Evolutionary conservation across 35 echinoderm and acorn worm species (phyloP), one percentile per base, ranked within the genome.

Genomic region (Nesometra sesokonis): DNA sequence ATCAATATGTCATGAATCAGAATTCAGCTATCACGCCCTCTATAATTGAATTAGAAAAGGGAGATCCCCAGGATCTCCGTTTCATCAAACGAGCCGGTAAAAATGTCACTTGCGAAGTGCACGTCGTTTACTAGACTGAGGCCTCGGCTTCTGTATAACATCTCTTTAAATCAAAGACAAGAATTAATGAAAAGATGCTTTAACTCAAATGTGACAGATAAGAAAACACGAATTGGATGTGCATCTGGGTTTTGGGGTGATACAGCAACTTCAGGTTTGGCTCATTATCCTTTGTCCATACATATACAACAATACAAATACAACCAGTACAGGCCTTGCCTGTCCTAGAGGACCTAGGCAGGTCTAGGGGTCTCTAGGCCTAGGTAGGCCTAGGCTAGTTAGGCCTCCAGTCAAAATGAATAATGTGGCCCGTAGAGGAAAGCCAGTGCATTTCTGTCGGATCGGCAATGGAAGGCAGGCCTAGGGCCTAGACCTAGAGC

Each of bases 201-300:
- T 67, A 86, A 21, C 32, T 30, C 36, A 0, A 17, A 57, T 21
- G 29, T 78, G 3, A 78, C 77, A 8, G 86, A 84, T 8, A 91
- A 82, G 37, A 91, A 81, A 11, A 52, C 88, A 3, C 87, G 93
- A 82, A 94, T 91, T 34, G 93, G 93, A 27, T 94, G 89, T 94
- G 93, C 93, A 13, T 94, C 93, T 17, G 93, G 93, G 0, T 94
- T 94, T 80, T 94, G 93, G 93, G 93, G 93, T 5, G 89, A 94
- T 77, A 91, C 93, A 39, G 85, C 89, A 29, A 67, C 77, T 23
- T 76, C 93, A 81, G 89, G 93, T 94, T 80, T 37, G 85, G 27
- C 0, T 17, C 13, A 21, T 31, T 77, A 76, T 31, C 0, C 38
- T 0, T 9, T 19, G 5, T 17, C 30, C 30, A 5, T 35, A 30